phyloP scores from a whole-genome alignment of 2,113 vertebrate species.

The Oreocharis arfaki region DNA sequence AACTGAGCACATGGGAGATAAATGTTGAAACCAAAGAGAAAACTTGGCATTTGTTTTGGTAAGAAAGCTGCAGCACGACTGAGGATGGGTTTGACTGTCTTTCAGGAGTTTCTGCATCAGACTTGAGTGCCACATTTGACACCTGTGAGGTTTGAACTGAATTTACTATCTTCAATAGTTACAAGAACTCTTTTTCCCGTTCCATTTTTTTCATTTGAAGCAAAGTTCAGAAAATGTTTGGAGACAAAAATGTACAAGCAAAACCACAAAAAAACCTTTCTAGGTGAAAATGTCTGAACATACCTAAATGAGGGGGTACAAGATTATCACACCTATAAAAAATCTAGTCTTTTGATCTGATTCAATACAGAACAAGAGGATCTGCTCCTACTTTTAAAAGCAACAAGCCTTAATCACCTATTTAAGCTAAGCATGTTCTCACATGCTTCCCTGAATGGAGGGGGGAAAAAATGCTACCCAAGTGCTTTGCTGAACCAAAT shows the following conservation, averaged over 20 bases:
- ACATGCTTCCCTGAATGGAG: background rate
- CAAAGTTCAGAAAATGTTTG: background rate
- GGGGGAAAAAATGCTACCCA: accelerated
- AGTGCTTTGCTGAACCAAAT: background rate
- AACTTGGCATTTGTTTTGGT: background rate
- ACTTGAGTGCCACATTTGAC: background rate
- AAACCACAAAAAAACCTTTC: background rate
- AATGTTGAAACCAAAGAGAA: background rate
- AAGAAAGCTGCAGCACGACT: background rate
- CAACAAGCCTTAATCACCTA: background rate
- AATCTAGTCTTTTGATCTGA: background rate
- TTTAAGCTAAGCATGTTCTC: background rate
- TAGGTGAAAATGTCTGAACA: background rate
- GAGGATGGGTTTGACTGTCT: background rate
- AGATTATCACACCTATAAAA: background rate
- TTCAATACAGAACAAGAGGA: background rate
- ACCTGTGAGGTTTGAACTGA: background rate
- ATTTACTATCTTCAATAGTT: background rate
- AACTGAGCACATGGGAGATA: background rate
- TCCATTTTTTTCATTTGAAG: background rate
- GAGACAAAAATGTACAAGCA: background rate
- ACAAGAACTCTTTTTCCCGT: background rate
- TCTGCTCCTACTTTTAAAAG: background rate
- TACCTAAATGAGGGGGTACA: background rate
- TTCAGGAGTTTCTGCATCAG: background rate